Percentiles rank a stretch among this genome's conserved stretches.
Evolutionary conservation across 1,140 invertebrate genomes (phyloP).

Genomic region (Trichoplusia ni): DNA sequence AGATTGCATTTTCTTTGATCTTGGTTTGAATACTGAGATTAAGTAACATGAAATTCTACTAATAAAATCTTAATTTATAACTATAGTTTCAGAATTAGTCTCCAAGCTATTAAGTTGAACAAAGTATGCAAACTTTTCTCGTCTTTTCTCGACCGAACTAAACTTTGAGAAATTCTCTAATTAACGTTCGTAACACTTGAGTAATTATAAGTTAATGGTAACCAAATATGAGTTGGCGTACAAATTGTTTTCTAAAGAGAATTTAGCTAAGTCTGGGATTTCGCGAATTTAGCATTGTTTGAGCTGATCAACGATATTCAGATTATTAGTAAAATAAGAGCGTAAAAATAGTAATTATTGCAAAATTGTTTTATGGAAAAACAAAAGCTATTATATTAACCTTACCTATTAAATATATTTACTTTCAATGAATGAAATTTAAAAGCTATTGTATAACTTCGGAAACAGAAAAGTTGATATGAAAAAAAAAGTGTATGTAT

Average conservation of each 20-base stretch:
- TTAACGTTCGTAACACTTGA: slow-evolving; percentile 41
- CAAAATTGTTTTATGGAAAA: neutral
- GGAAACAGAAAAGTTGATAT: too few relatives aligned
- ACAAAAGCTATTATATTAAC: too few relatives aligned
- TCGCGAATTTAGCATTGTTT: slow-evolving; percentile 37
- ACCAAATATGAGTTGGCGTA: slow-evolving; percentile 35
- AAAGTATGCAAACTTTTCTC: slow-evolving; percentile 17
- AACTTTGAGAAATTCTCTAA: slow-evolving; percentile 30
- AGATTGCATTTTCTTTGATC: too few relatives aligned
- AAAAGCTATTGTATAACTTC: too few relatives aligned
- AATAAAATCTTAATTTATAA: too few relatives aligned
- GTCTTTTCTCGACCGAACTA: slow-evolving; percentile 15
- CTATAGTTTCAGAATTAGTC: neutral
- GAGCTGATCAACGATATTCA: slow-evolving; percentile 42
- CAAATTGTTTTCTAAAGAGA: slow-evolving; percentile 24
- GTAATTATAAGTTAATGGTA: slow-evolving; percentile 45
- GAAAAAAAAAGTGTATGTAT: too few relatives aligned
- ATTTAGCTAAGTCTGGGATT: slow-evolving; percentile 4
- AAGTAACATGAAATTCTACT: too few relatives aligned
- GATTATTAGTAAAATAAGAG: slow-evolving; percentile 30
- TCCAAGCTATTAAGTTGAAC: neutral
- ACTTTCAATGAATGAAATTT: too few relatives aligned
- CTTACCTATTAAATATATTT: too few relatives aligned
- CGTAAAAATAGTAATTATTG: neutral
- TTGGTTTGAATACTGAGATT: too few relatives aligned